Evolutionary conservation across 2,113 vertebrate genomes (phyloP).

Genomic region (Mesembrinibis cayennensis): DNA sequence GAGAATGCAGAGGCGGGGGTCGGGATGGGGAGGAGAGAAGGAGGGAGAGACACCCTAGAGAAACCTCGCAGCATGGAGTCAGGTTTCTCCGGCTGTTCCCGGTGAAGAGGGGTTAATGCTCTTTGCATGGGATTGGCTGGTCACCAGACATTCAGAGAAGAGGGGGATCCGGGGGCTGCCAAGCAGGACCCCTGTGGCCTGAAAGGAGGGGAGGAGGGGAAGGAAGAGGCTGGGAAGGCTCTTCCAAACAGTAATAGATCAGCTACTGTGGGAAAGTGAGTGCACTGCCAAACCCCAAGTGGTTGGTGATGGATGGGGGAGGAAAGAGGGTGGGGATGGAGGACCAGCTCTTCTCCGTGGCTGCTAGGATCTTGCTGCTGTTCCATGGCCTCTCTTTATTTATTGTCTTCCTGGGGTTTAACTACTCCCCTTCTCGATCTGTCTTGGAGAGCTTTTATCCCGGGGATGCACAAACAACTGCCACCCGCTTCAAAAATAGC

Average conservation of each 20-base stretch:
- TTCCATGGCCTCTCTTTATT: not conserved
- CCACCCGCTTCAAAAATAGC: constrained; percentile 11
- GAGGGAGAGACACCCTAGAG: not conserved
- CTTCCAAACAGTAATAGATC: constrained; percentile 56
- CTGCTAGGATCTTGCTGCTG: not conserved
- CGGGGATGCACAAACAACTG: not conserved
- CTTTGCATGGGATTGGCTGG: constrained; percentile 58
- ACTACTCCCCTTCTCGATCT: not conserved
- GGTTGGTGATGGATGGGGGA: constrained; percentile 38
- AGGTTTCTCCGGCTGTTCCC: constrained; percentile 9
- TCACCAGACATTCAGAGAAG: constrained; percentile 50
- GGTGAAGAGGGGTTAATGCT: constrained; percentile 36
- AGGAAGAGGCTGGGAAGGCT: constrained; percentile 13
- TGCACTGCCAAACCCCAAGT: constrained; percentile 62
- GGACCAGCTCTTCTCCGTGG: not conserved
- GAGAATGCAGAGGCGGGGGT: not conserved
- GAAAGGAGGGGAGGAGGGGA: constrained; percentile 44
- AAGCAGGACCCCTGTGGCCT: constrained; percentile 65
- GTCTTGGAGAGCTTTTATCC: not conserved
- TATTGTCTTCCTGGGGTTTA: constrained; percentile 24
- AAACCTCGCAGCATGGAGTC: constrained; percentile 40
- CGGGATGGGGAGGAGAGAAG: not conserved
- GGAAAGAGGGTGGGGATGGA: not conserved
- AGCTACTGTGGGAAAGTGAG: constrained; percentile 71
- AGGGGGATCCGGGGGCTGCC: constrained; percentile 49